Evolutionary conservation across 2,113 vertebrate species (phyloP).

Genomic region (Stegostoma tigrinum): DNA sequence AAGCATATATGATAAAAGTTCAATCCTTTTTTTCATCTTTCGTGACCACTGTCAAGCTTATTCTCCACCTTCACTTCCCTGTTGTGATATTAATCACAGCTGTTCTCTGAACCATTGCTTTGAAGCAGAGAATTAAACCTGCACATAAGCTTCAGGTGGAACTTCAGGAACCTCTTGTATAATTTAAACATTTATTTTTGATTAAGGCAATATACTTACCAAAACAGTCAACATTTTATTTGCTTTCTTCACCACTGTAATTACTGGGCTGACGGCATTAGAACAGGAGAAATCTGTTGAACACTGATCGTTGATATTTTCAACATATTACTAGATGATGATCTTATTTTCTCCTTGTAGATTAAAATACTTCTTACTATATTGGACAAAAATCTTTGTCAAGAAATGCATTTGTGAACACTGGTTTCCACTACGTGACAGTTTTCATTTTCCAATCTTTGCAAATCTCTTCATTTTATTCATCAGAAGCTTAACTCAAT

Average conservation of each 20-base stretch:
- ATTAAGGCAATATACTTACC: background rate
- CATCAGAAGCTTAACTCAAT: background rate
- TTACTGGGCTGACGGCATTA: background rate
- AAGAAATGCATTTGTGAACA: background rate
- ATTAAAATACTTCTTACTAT: background rate
- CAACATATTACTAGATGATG: background rate
- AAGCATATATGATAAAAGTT: no score
- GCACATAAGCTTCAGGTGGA: background rate
- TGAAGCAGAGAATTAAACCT: background rate
- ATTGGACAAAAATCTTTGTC: background rate
- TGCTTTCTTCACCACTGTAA: background rate
- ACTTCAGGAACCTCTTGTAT: background rate
- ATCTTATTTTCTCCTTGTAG: background rate
- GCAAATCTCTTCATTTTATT: background rate
- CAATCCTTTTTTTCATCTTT: no score
- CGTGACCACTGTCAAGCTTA: no score
- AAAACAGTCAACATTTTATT: background rate
- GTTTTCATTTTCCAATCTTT: background rate
- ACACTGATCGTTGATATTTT: background rate
- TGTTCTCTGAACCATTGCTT: background rate
- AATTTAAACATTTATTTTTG: background rate
- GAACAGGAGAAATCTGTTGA: background rate
- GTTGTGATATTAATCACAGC: no score
- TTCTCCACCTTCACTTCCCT: no score
- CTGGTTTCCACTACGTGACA: background rate